Evolutionary conservation across 1,140 invertebrate genomes (phyloP), one percentile per base, ranked within the genome.

Genomic region (Sipha flava): DNA sequence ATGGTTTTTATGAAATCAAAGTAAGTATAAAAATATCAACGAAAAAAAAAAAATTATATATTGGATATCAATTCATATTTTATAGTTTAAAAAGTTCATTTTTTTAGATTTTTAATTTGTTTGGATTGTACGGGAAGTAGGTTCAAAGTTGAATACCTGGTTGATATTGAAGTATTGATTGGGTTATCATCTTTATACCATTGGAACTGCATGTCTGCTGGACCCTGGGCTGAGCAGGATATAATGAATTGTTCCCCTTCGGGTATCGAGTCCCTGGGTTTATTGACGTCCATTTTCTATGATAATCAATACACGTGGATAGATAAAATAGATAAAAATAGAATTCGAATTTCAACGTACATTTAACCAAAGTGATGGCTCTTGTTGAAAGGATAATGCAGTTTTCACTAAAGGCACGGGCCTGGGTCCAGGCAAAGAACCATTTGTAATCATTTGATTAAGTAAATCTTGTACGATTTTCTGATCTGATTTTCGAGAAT

Each of bases 161-260:
- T 89, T 29, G 91, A 89, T 82, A 89, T 89, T 79, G 89, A 90
- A 81, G 89, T 90, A 84, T 94, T 93, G 79, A 94, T 89, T 80
- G 89, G 87, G 70, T 91, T 88, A 3, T 90, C 90, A 83, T 94
- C 92, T 84, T 94, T 94, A 86, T 90, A 93, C 93, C 93, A 94
- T 43, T 89, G 88, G 84, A 94, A 94, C 43, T 87, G 88, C 83
- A 92, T 91, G 47, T 88, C 87, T 3, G 90, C 88, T 77, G 92
- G 92, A 80, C 92, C 93, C 82, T 92, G 90, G 45, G 92, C 92
- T 62, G 89, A 87, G 83, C 93, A 94, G 64, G 90, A 91, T 81
- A 94, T 86, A 82, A 91, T 89, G 82, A 94, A 92, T 83, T 92
- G 90, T 81, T 91, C 91, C 21, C 89, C 90, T 83, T 92, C 88